Percentiles rank a stretch among this genome's conserved stretches.
These are phyloP conservation scores for Epinephelus moara DNA, from an alignment of 2,113 vertebrate species.

Conservation along the genomic window DNA sequence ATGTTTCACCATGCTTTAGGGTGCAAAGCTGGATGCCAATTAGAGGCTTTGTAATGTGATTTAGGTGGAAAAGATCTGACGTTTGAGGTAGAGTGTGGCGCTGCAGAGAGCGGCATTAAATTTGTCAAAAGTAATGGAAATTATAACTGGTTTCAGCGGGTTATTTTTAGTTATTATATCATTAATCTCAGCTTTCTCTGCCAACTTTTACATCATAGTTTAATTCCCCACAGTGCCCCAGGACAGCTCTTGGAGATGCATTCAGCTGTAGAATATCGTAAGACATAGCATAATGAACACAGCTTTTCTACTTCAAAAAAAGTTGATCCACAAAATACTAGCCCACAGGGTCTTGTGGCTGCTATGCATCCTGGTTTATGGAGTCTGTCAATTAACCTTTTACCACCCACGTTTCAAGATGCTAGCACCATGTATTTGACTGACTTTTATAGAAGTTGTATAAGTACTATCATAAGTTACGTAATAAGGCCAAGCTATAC, in stretches of 20 bases:
- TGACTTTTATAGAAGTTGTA: too few relatives aligned
- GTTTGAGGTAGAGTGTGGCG: conserved; percentile 1
- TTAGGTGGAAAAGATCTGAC: conserved; percentile 43
- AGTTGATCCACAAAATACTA: neutral
- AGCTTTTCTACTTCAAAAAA: neutral
- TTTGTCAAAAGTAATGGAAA: conserved; percentile 10
- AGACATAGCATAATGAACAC: neutral
- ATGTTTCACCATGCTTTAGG: conserved; percentile 45
- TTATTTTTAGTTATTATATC: neutral
- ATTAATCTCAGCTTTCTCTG: conserved; percentile 1
- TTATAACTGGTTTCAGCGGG: conserved; percentile 12
- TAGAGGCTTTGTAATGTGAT: conserved; percentile 61
- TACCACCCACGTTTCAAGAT: neutral
- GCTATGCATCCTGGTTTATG: neutral
- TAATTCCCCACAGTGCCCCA: neutral
- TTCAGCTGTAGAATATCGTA: neutral
- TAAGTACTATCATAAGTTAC: too few relatives aligned
- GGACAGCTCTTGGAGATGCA: neutral
- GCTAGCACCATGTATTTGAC: neutral
- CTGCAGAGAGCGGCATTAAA: conserved; percentile 8
- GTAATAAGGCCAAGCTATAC: too few relatives aligned
- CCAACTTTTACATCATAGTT: conserved; percentile 7
- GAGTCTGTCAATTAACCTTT: neutral
- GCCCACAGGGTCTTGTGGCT: neutral
- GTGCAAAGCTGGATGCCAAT: conserved; percentile 62